Evolutionary conservation across 2,888 invertebrate genomes (phyloP), one percentile per base, ranked within the genome.

Genomic region (Ophion obscuratus): DNA sequence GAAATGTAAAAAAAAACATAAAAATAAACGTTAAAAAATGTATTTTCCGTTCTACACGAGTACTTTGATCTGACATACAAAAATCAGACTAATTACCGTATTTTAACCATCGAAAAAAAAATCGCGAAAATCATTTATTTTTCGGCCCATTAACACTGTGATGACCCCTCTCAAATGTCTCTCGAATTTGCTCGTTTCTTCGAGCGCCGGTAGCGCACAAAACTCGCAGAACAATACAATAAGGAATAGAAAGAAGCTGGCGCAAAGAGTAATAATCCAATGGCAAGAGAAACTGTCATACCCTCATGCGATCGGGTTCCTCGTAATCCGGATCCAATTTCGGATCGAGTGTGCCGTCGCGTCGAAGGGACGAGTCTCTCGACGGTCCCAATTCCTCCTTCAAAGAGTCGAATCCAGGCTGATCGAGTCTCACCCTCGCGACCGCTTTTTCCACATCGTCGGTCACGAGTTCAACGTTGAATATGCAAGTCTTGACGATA

Each of bases 311-410:
- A 91, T 96, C 96, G 83, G 95, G 95, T 90, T 96, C 96, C 89
- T 96, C 96, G 90, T 95, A 95, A 88, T 95, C 94, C 67, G 95
- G 95, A 91, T 95, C 95, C 90, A 95, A 93, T 88, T 95, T 95
- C 87, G 95, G 94, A 95, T 94, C 84, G 94, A 95, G 87, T 88
- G 95, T 94, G 94, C 96, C 91, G 94, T 96, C 96, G 86, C 97
- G 94, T 89, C 96, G 95, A 92, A 97, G 95, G 88, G 97, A 97
- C 61, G 97, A 96, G 88, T 96, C 96, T 95, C 97, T 95, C 87
- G 97, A 96, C 91, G 97, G 96, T 89, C 96, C 96, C 87, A 97
- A 94, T 94, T 97, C 97, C 89, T 97, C 97, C 90, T 97, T 97
- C 84, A 96, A 93, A 78, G 95, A 95, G 91, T 96, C 96, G 80